These are phyloP conservation scores for Peromyscus melanophrys DNA, from an alignment of 2,797 vertebrate genomes.

Conservation along the genomic window DNA sequence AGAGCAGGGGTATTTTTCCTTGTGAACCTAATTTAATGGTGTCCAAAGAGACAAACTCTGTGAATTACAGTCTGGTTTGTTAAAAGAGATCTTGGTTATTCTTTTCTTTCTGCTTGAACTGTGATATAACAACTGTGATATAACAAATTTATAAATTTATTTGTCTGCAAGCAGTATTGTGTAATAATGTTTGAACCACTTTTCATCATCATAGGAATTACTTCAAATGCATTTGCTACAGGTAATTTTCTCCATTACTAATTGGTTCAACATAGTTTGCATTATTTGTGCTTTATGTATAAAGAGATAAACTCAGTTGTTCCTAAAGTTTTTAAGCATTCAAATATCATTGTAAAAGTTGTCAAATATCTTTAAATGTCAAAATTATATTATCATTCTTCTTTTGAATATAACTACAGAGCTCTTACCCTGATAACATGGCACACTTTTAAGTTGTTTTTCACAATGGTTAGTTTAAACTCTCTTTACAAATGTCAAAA, in stretches of 20 bases:
- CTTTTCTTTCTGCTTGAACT: background rate
- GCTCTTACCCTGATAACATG: too few relatives aligned
- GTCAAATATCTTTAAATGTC: background rate
- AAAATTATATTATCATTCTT: background rate
- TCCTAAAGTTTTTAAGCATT: slow-evolving; percentile 1
- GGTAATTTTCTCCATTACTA: background rate
- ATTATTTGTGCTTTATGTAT: background rate
- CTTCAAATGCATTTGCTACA: background rate
- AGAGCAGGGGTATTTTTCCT: background rate
- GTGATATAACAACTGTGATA: background rate
- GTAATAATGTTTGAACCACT: background rate
- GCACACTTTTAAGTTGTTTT: background rate
- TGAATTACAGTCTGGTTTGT: background rate
- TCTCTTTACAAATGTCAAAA: background rate
- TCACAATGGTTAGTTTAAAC: background rate
- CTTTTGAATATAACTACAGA: background rate
- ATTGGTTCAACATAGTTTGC: background rate
- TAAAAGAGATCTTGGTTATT: background rate
- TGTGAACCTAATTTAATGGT: slow-evolving; percentile 57
- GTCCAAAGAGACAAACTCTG: slow-evolving; percentile 42
- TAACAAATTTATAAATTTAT: background rate
- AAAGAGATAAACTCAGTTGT: background rate
- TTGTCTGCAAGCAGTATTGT: background rate
- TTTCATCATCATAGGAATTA: background rate
- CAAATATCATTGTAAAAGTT: background rate